Percentiles rank a stretch among this genome's conserved stretches.
phyloP scores from a whole-genome alignment of 2,888 invertebrate species.

The Tinea semifulvella region DNA sequence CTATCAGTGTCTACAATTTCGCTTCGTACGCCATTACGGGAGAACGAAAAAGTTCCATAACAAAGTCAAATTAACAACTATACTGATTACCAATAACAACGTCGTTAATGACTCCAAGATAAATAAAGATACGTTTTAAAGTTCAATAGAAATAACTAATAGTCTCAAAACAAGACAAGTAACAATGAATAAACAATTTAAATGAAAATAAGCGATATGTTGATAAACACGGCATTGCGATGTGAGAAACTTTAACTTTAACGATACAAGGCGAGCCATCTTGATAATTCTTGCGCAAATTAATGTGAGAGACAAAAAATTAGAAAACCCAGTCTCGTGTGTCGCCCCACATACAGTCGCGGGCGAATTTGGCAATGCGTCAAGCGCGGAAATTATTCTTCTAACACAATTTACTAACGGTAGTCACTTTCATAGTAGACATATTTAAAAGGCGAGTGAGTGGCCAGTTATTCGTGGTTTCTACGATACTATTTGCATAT shows the following conservation, averaged over 20 bases:
- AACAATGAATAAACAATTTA: constrained; percentile 1
- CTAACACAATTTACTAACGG: constrained; percentile 60
- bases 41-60: too few species aligned
- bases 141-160: too few species aligned
- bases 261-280: constrained; percentile 4
- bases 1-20: too few species aligned
- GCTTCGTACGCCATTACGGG: too few species aligned
- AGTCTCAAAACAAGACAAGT: not conserved
- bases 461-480: constrained; percentile 67
- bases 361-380: constrained; percentile 28
- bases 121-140: too few species aligned
- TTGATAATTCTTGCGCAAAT: constrained; percentile 10
- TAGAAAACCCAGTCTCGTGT: constrained; percentile 10
- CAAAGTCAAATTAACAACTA: too few species aligned
- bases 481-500: constrained; percentile 68
- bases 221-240: constrained; percentile 9
- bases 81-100: too few species aligned
- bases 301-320: constrained; percentile 4
- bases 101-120: too few species aligned
- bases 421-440: constrained; percentile 65
- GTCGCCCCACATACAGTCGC: constrained; percentile 8
- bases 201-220: constrained; percentile 8
- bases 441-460: constrained; percentile 61
- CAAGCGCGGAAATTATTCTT: constrained; percentile 43
- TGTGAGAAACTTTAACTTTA: not conserved